Percentiles rank a stretch among this genome's conserved stretches.
Evolutionary conservation across 2,113 vertebrate species (phyloP).

Genomic region (Rhinoptilus africanus): DNA sequence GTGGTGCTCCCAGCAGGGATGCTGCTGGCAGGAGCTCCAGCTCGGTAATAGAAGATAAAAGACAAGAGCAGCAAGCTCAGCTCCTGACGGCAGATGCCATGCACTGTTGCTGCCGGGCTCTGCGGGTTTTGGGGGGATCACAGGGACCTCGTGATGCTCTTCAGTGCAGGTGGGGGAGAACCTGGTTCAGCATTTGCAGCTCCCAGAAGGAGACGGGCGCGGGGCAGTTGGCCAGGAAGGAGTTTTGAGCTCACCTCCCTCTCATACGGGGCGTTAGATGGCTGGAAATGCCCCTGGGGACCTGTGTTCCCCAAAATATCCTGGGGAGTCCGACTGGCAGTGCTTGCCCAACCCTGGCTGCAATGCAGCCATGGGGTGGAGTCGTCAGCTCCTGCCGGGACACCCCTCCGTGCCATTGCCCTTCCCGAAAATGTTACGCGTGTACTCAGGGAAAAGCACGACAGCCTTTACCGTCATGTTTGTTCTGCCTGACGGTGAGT

Average conservation of each 20-base stretch:
- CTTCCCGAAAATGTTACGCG: rapidly evolving
- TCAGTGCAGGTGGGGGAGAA: not conserved
- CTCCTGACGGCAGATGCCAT: not conserved
- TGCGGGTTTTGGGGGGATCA: not conserved
- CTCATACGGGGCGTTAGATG: not conserved
- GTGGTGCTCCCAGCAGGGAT: not conserved
- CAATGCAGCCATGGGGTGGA: not conserved
- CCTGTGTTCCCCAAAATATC: not conserved
- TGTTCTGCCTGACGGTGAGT: not conserved
- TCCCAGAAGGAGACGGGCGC: not conserved
- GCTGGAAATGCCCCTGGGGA: not conserved
- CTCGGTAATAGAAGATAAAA: not conserved
- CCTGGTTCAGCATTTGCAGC: not conserved
- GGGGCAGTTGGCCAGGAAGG: not conserved
- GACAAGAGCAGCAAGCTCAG: not conserved
- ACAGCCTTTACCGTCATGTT: rapidly evolving
- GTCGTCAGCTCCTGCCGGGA: rapidly evolving
- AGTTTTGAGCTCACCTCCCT: not conserved
- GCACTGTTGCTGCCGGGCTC: not conserved
- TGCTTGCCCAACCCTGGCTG: rapidly evolving
- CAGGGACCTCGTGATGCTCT: not conserved
- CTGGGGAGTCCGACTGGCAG: rapidly evolving
- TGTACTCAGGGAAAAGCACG: not conserved
- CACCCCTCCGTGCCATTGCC: not conserved
- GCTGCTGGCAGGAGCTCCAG: not conserved